Evolutionary conservation across 1,140 invertebrate genomes (phyloP).

Genomic region (Drosophila setifemur): DNA sequence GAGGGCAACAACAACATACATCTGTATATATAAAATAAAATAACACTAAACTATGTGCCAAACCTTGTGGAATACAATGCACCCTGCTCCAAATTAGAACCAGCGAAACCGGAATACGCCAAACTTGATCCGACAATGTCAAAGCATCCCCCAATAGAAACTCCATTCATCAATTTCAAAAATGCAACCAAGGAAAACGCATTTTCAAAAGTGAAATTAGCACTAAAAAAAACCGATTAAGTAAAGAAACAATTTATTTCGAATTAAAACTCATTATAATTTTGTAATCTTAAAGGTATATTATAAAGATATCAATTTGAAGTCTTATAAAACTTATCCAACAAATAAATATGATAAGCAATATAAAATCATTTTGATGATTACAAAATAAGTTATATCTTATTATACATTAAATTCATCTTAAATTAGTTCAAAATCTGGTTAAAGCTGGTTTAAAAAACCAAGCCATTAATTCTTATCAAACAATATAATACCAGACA

Average conservation of each 20-base stretch:
- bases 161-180: neutral
- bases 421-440: neutral
- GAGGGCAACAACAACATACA: too few species aligned
- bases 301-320: too few species aligned
- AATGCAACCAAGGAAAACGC: constrained; percentile 2
- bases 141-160: neutral
- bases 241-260: too few species aligned
- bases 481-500: constrained; percentile 1
- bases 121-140: constrained; percentile 10
- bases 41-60: constrained; percentile 2
- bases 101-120: constrained; percentile 21
- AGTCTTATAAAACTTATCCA: neutral
- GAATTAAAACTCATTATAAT: too few species aligned
- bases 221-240: too few species aligned
- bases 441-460: neutral
- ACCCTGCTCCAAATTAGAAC: constrained; percentile 26
- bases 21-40: too few species aligned
- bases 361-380: too few species aligned
- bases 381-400: neutral
- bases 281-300: too few species aligned
- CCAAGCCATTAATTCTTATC: neutral
- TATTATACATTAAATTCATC: neutral
- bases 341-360: neutral
- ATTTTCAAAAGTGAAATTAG: too few species aligned
- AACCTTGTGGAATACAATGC: constrained; percentile 5